Conservation (phyloP, 2,113 vertebrate species). For the Plotosus lineatus region DNA sequence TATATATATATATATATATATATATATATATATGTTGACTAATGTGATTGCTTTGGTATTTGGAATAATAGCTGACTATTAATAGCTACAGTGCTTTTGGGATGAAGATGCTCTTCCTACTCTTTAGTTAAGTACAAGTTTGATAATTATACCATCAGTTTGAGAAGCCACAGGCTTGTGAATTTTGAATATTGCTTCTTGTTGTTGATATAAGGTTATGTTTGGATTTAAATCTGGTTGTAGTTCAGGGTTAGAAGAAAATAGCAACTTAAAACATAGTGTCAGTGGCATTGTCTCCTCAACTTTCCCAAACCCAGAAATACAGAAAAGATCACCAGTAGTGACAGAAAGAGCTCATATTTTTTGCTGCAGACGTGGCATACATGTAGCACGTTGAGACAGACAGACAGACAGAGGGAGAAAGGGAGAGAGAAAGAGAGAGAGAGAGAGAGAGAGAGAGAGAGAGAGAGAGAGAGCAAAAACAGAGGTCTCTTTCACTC, state of each 20-base stretch:
- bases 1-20: no score
- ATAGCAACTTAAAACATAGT: background rate
- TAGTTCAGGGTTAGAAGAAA: background rate
- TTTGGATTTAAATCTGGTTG: background rate
- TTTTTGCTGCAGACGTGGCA: conserved; percentile 32
- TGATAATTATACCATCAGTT: background rate
- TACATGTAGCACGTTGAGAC: conserved; percentile 25
- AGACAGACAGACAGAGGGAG: conserved; percentile 13
- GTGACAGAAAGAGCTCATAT: background rate
- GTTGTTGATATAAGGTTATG: no score
- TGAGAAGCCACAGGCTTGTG: no score
- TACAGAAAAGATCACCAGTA: background rate
- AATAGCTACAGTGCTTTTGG: background rate
- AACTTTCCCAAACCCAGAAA: background rate
- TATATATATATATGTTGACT: no score
- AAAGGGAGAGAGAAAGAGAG: conserved; percentile 12
- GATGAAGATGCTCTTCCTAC: background rate
- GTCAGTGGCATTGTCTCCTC: background rate
- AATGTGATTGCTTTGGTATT: background rate
- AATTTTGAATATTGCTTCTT: background rate
- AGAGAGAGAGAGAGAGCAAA: conserved; percentile 11
- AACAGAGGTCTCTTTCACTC: conserved; percentile 45
- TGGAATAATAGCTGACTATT: conserved; percentile 2
- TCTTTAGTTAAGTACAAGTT: background rate
- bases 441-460: conserved; percentile 19